A percentile compares a stretch with the other conserved stretches of the same genome.
phyloP scores from a whole-genome alignment of 2,113 vertebrate genomes.

The Hystrix brachyura region DNA sequence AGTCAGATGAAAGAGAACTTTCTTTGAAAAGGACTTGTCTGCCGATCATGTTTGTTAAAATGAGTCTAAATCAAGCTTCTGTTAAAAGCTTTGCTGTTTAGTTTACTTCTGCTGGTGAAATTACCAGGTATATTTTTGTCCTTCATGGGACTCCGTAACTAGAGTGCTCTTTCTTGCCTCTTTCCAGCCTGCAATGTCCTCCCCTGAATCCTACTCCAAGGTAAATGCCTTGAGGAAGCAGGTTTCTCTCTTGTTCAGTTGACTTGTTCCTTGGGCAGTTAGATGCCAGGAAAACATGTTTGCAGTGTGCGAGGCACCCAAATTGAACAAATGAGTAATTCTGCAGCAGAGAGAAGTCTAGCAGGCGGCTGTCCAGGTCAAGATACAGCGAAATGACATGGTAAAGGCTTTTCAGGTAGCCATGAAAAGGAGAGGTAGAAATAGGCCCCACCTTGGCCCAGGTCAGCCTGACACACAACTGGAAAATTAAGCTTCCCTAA shows the following conservation, averaged over 20 bases:
- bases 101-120: slow-evolving; percentile 44
- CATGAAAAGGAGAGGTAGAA: neutral
- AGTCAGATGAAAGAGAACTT: slow-evolving; percentile 75
- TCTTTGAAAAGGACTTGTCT: slow-evolving; percentile 71
- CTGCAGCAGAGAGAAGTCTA: neutral
- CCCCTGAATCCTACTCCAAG: neutral
- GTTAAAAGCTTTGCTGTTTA: slow-evolving; percentile 38
- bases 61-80: slow-evolving; percentile 60
- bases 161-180: neutral
- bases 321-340: neutral
- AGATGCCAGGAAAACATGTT: neutral
- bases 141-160: neutral
- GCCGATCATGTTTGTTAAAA: slow-evolving; percentile 58
- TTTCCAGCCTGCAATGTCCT: neutral
- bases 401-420: neutral
- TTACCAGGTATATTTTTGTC: neutral
- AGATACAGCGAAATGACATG: neutral
- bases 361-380: neutral
- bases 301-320: neutral
- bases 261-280: neutral
- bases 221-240: neutral
- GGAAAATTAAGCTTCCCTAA: slow-evolving; percentile 1
- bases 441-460: neutral
- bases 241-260: neutral
- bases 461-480: neutral